Percentiles rank a stretch among this genome's conserved stretches.
These are phyloP conservation scores for Dipodomys ordii DNA, from an alignment of 2,113 vertebrate genomes.

Conservation along the genomic window DNA sequence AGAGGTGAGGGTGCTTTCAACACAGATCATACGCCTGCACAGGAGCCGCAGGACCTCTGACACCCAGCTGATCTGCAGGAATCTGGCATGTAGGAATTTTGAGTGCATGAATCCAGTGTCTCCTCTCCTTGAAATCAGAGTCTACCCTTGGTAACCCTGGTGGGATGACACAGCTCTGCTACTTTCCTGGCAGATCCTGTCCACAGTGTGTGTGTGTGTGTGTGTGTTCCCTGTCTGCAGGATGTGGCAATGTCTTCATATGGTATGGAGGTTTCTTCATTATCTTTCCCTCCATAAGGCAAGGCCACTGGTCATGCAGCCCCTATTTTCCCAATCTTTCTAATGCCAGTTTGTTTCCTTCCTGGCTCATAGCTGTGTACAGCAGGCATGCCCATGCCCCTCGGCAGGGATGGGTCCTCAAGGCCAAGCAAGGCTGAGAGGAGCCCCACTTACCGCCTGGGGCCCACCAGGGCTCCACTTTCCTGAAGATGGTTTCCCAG, in stretches of 20 bases:
- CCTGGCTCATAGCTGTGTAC: not conserved
- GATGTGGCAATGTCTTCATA: not conserved
- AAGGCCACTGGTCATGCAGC: not conserved
- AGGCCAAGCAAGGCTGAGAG: too few relatives aligned
- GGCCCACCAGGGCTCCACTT: too few relatives aligned
- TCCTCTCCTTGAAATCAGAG: not conserved
- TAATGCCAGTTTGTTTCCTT: too few relatives aligned
- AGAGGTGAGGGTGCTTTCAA: not conserved
- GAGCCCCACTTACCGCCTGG: too few relatives aligned
- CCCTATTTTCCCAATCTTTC: not conserved
- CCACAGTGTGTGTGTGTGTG: not conserved
- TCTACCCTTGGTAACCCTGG: not conserved
- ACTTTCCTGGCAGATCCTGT: not conserved
- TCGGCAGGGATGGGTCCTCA: too few relatives aligned
- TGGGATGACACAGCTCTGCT: accelerated
- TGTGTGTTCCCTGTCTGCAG: not conserved
- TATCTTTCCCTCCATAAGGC: not conserved
- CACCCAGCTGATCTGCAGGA: not conserved
- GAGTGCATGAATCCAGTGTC: not conserved
- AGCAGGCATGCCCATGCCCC: too few relatives aligned
- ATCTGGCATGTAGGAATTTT: not conserved
- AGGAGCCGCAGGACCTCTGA: not conserved
- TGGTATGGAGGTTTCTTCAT: not conserved
- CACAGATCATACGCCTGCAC: not conserved
- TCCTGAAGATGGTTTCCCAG: too few relatives aligned